Percentiles rank a stretch among this genome's conserved stretches.
These are phyloP conservation scores for Nebria ingens DNA, from an alignment of 1,140 invertebrate genomes.

Conservation along the genomic window DNA sequence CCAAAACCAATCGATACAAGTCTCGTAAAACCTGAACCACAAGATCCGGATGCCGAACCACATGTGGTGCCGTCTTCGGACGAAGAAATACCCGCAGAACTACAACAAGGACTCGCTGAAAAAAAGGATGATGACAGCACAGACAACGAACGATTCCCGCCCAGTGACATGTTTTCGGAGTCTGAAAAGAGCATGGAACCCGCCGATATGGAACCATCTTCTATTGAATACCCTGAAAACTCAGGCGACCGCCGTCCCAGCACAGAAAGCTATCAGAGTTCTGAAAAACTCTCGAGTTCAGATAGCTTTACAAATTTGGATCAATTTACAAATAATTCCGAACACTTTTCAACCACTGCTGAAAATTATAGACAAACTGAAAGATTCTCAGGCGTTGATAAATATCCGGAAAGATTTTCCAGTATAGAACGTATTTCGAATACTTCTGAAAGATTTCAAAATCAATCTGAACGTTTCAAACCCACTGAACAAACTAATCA, in stretches of 20 bases:
- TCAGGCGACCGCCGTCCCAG: neutral
- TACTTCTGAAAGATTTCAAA: neutral
- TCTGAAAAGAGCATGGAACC: neutral
- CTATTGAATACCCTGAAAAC: neutral
- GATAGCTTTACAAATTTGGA: neutral
- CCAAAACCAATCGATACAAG: neutral
- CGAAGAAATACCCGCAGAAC: neutral
- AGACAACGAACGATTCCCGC: neutral
- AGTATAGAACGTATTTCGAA: too few species aligned
- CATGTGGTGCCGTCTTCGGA: slow-evolving; percentile 3
- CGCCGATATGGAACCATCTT: neutral
- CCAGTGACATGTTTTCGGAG: neutral
- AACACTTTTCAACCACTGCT: neutral
- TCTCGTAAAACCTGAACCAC: neutral
- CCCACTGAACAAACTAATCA: too few species aligned
- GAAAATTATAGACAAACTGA: neutral
- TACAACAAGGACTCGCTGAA: neutral
- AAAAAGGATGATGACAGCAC: neutral
- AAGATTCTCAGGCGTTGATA: neutral
- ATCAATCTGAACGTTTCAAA: too few species aligned
- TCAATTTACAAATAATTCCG: neutral
- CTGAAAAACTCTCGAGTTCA: neutral
- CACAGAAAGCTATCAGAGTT: neutral
- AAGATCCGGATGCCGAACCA: neutral
- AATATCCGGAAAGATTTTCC: too few species aligned